Conservation (phyloP, 2,888 invertebrate species). For the Tetropium fuscum region DNA sequence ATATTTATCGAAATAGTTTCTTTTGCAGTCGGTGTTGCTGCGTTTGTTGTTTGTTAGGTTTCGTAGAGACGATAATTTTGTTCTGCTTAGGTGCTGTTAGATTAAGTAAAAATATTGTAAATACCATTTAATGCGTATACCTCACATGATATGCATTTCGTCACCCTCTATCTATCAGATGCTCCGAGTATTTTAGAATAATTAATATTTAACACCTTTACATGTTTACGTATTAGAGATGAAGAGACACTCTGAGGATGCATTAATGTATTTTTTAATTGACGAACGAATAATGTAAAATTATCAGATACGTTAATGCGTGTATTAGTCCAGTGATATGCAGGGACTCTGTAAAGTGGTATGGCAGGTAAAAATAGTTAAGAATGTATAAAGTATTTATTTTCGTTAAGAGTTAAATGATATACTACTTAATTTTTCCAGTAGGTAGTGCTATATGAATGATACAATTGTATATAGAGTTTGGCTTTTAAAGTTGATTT, state of each 20-base stretch:
- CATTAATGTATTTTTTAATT: conserved; percentile 17
- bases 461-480: conserved; percentile 20
- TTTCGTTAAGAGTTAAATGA: conserved; percentile 29
- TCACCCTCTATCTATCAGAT: conserved; percentile 11
- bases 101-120: conserved; percentile 20
- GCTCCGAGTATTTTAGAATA: conserved; percentile 21
- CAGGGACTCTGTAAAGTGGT: conserved; percentile 30
- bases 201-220: conserved; percentile 13
- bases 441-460: too few relatives aligned
- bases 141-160: conserved; percentile 16
- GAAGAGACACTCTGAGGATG: neutral
- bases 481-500: conserved; percentile 23
- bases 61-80: conserved; percentile 3
- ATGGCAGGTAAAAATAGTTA: conserved; percentile 27
- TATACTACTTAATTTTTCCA: conserved; percentile 27
- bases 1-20: too few relatives aligned
- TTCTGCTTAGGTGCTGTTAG: conserved; percentile 25
- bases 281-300: neutral
- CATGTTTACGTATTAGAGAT: conserved; percentile 13
- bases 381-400: conserved; percentile 42
- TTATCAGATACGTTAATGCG: conserved; percentile 29
- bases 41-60: neutral
- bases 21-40: neutral
- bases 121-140: conserved; percentile 19
- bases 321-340: conserved; percentile 28